Conservation (phyloP, 1,140 invertebrate genomes). For the Oryctes rhinoceros region DNA sequence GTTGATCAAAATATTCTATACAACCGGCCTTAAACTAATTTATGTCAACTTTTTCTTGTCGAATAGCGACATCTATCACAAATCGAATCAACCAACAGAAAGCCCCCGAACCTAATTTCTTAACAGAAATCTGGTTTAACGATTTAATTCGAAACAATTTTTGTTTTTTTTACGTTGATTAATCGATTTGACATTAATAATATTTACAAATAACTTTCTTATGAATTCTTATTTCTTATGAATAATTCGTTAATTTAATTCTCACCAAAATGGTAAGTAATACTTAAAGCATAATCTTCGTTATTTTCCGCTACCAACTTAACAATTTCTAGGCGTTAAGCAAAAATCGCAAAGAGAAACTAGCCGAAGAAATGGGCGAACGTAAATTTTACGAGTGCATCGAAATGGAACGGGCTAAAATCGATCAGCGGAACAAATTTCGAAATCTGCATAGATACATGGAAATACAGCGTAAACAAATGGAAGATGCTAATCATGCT, state of each 20-base stretch:
- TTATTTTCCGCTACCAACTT: neutral
- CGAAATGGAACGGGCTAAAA: conserved; percentile 46
- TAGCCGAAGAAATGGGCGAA: conserved; percentile 48
- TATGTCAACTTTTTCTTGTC: no score
- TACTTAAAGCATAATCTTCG: neutral
- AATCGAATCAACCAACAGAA: no score
- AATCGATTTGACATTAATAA: no score
- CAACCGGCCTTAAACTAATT: no score
- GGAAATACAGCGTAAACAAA: conserved; percentile 50
- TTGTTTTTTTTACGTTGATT: no score
- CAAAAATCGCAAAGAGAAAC: conserved; percentile 43
- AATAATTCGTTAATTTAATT: neutral
- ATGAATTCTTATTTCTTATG: no score
- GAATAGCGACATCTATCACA: no score
- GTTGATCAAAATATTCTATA: no score
- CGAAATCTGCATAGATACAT: conserved; percentile 51
- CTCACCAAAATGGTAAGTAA: neutral
- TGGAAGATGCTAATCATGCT: conserved; percentile 47
- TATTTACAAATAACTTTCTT: no score
- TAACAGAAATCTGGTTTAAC: no score
- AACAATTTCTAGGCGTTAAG: conserved; percentile 47
- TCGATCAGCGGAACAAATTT: conserved; percentile 52
- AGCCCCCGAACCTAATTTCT: no score
- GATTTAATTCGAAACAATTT: no score
- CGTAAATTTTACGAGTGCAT: conserved; percentile 47